Percentiles rank a stretch among this genome's conserved stretches.
Evolutionary conservation across 2,888 invertebrate species (phyloP).

Genomic region (Eremobia ochroleuca): DNA sequence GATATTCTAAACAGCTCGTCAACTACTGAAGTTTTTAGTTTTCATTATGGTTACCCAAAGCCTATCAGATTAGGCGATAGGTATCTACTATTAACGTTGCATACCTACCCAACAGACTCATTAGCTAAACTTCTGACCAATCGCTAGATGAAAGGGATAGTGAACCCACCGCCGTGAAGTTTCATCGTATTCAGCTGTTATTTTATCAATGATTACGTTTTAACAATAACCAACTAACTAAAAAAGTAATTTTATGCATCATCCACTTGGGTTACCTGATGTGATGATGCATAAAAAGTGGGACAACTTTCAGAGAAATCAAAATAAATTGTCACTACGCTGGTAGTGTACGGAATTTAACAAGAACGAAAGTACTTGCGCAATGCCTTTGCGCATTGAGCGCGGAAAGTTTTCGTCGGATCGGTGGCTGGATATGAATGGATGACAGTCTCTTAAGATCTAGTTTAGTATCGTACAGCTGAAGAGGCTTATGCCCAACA

Average conservation of each 20-base stretch:
- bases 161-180: not conserved
- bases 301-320: constrained; percentile 65
- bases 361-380: constrained; percentile 50
- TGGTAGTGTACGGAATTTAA: constrained; percentile 42
- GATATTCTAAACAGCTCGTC: not conserved
- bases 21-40: not conserved
- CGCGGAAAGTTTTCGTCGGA: constrained; percentile 30
- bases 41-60: no score
- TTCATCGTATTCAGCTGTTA: constrained; percentile 22
- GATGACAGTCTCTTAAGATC: not conserved
- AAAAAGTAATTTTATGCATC: no score
- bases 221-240: constrained; percentile 48
- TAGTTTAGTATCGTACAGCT: not conserved
- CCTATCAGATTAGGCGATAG: not conserved
- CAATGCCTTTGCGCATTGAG: constrained; percentile 2
- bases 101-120: no score
- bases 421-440: constrained; percentile 4
- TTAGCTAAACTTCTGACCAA: not conserved
- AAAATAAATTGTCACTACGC: constrained; percentile 55
- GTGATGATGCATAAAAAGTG: constrained; percentile 63
- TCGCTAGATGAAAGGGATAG: constrained; percentile 14
- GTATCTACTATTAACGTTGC: not conserved
- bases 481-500: not conserved
- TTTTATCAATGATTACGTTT: constrained; percentile 27
- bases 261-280: constrained; percentile 49